These are phyloP conservation scores for Epizoanthus stellaris DNA, from an alignment of 92 coral and sea anemone species.

Conservation along the genomic window DNA sequence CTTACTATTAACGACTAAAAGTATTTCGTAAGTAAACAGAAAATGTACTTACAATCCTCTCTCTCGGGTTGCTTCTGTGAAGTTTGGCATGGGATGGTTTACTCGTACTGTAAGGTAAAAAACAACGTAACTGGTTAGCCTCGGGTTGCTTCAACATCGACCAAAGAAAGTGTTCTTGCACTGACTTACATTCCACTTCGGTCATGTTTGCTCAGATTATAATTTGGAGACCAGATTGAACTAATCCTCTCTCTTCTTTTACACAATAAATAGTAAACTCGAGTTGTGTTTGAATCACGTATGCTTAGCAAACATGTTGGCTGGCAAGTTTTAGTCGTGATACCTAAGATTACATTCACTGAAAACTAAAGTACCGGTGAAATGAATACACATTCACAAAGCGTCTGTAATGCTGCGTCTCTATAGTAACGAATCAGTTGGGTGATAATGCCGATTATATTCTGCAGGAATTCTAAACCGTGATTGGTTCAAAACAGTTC, in stretches of 20 bases:
- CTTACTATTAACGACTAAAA: not conserved
- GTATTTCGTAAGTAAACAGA: slow-evolving; percentile 17
- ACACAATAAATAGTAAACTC: not conserved
- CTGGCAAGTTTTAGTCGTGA: slow-evolving; percentile 6
- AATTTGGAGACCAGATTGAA: not conserved
- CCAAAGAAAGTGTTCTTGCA: not conserved
- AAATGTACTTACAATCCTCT: slow-evolving; percentile 83
- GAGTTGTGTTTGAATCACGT: not conserved
- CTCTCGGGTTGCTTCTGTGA: slow-evolving; percentile 86
- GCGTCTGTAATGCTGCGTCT: slow-evolving; percentile 37
- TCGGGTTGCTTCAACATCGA: not conserved
- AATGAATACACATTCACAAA: slow-evolving; percentile 2
- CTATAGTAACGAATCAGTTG: slow-evolving; percentile 35
- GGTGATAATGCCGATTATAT: slow-evolving; percentile 2
- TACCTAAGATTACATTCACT: not conserved
- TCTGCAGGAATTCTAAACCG: not conserved
- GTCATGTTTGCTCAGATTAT: slow-evolving; percentile 51
- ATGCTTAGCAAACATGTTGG: not conserved
- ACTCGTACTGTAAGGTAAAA: slow-evolving; percentile 58
- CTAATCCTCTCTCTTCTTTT: not conserved
- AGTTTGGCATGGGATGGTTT: slow-evolving; percentile 91
- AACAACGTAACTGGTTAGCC: not conserved
- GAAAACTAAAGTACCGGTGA: not conserved
- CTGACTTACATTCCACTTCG: slow-evolving; percentile 80
- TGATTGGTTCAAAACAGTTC: slow-evolving; percentile 26